Evolutionary conservation across 2,797 vertebrate species (phyloP), one percentile per base, ranked within the genome.

Genomic region (Staurois parvus): DNA sequence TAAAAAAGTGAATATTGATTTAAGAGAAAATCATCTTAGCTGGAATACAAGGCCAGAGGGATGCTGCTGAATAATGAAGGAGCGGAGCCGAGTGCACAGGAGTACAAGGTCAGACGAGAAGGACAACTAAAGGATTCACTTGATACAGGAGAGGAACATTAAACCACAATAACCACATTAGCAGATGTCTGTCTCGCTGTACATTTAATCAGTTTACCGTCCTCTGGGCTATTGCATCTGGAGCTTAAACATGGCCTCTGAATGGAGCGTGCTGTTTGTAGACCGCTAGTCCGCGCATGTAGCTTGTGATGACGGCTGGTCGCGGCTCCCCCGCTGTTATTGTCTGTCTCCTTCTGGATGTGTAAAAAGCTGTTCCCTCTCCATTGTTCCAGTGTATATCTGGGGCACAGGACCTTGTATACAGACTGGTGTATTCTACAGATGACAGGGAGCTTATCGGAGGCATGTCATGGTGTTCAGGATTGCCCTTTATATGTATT

Each of bases 51-150:
- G 79, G 72, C 73, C 73, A 83, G 26, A 40, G 72, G 84, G 87
- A 75, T 88, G 73, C 83, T 90, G 30, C 6, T 90, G 88, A 92
- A 89, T 92, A 90, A 90, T 89, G 84, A 69, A 90, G 85, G 89
- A 85, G 89, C 76, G 85, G 82, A 83, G 83, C 21, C 19, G 40
- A 79, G 80, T 74, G 85, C 79, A 87, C 56, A 87, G 86, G 87
- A 85, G 89, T 89, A 79, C 64, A 66, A 89, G 88, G 89, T 85
- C 75, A 85, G 13, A 30, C 66, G 56, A 87, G 88, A 88, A 89
- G 89, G 89, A 76, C 83, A 21, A 64, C 45, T 83, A 85, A 83
- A 91, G 88, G 87, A 86, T 89, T 89, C 85, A 84, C 79, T 88
- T 91, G 87, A 90, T 87, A 87, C 85, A 85, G 74, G 85, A 76